Percentiles rank a stretch among this genome's conserved stretches.
Evolutionary conservation across 2,113 vertebrate species (phyloP).

Genomic region (Phocoena sinus): DNA sequence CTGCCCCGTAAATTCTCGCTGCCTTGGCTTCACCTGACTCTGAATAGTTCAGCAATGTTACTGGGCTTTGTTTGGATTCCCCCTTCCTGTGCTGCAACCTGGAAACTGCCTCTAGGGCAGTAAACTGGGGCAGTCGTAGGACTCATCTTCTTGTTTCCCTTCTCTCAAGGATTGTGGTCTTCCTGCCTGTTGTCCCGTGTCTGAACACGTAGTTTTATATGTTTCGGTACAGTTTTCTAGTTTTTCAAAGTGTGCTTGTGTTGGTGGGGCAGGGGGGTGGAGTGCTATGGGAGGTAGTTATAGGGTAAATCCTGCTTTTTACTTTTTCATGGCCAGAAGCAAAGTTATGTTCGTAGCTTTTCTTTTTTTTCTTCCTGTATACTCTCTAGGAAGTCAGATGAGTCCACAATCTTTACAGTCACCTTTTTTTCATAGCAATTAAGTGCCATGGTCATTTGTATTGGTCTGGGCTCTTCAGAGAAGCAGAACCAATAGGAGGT

Average conservation of each 20-base stretch:
- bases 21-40: not conserved
- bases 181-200: not conserved
- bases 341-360: not conserved
- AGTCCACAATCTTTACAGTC: not conserved
- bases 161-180: not conserved
- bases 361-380: not conserved
- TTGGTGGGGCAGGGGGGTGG: too few species aligned
- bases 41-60: not conserved
- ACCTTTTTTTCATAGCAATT: not conserved
- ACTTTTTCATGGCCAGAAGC: not conserved
- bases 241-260: not conserved
- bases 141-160: not conserved
- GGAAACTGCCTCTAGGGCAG: not conserved
- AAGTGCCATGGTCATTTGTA: not conserved
- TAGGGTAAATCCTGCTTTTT: not conserved
- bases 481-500: not conserved
- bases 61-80: not conserved
- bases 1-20: not conserved
- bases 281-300: not conserved
- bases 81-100: not conserved
- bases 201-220: not conserved
- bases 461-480: conserved; percentile 6
- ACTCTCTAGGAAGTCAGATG: not conserved
- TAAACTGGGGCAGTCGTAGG: not conserved
- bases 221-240: not conserved